These are phyloP conservation scores for Bubo scandiacus DNA, from an alignment of 2,113 vertebrate species.

Conservation along the genomic window DNA sequence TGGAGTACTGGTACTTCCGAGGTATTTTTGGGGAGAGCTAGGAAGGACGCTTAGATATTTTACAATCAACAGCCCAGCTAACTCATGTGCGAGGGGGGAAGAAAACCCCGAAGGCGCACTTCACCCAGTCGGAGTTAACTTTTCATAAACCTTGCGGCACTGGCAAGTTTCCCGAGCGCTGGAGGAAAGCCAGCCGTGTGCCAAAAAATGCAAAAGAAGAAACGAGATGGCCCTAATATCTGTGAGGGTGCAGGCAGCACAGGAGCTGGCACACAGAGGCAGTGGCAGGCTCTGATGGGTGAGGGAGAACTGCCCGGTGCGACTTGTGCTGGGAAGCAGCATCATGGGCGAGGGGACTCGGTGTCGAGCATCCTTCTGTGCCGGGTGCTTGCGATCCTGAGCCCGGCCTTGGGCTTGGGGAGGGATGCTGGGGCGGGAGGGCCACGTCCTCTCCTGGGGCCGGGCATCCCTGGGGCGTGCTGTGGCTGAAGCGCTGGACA, in stretches of 20 bases:
- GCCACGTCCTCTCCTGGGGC: fast-evolving
- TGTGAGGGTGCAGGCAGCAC: background rate
- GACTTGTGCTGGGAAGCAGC: background rate
- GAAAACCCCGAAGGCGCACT: background rate
- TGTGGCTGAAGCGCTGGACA: background rate
- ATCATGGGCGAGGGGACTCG: fast-evolving
- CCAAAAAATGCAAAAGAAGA: background rate
- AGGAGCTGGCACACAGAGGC: fast-evolving
- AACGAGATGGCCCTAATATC: background rate
- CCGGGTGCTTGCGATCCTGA: fast-evolving
- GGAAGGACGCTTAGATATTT: background rate
- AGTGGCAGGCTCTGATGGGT: fast-evolving
- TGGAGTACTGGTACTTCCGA: background rate
- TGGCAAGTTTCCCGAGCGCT: constrained; percentile 15
- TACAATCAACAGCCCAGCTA: background rate
- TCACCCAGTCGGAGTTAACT: background rate
- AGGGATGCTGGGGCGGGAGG: background rate
- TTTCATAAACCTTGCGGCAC: background rate
- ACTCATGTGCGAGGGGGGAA: fast-evolving
- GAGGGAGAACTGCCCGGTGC: fast-evolving
- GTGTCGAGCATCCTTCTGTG: background rate
- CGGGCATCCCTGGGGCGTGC: fast-evolving
- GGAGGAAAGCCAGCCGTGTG: background rate
- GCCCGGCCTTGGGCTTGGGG: background rate
- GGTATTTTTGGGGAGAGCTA: background rate